phyloP scores from a whole-genome alignment of 2,113 vertebrate genomes.

The Hypocryptadius cinnamomeus region DNA sequence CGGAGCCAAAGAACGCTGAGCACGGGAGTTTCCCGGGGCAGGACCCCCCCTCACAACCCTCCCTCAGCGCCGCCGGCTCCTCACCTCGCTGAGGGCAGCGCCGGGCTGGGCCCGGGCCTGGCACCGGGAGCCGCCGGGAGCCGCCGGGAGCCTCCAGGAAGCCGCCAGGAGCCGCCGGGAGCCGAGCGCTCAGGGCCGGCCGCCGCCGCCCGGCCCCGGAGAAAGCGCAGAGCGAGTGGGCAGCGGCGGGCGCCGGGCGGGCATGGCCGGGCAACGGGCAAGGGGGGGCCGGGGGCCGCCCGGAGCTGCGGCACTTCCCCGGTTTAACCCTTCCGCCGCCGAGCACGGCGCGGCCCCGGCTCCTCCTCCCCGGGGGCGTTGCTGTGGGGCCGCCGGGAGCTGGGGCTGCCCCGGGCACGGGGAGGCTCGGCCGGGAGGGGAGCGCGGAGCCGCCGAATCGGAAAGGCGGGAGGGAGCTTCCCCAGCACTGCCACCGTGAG shows the following conservation, averaged over 20 bases:
- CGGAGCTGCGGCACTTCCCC: not conserved
- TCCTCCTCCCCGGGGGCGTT: not conserved
- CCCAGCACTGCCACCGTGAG: fast-evolving
- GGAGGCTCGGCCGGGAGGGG: not conserved
- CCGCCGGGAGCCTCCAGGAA: not conserved
- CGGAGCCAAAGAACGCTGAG: not conserved
- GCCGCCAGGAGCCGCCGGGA: not conserved
- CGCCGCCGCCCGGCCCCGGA: not conserved
- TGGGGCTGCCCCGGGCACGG: not conserved
- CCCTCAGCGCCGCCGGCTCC: not conserved
- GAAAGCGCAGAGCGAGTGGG: not conserved
- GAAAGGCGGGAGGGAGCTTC: not conserved
- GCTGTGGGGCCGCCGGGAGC: not conserved
- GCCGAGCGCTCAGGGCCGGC: not conserved
- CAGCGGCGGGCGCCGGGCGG: not conserved
- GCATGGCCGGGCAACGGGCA: not conserved
- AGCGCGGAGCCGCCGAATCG: not conserved
- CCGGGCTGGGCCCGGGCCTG: not conserved
- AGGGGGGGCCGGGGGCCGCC: not conserved
- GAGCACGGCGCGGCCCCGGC: not conserved
- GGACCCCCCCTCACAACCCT: not conserved
- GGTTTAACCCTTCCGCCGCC: not conserved
- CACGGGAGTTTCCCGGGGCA: not conserved
- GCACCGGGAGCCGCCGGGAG: not conserved
- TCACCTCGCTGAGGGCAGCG: not conserved